Evolutionary conservation across 2,797 vertebrate species (phyloP).

Genomic region (Eospalax fontanierii): DNA sequence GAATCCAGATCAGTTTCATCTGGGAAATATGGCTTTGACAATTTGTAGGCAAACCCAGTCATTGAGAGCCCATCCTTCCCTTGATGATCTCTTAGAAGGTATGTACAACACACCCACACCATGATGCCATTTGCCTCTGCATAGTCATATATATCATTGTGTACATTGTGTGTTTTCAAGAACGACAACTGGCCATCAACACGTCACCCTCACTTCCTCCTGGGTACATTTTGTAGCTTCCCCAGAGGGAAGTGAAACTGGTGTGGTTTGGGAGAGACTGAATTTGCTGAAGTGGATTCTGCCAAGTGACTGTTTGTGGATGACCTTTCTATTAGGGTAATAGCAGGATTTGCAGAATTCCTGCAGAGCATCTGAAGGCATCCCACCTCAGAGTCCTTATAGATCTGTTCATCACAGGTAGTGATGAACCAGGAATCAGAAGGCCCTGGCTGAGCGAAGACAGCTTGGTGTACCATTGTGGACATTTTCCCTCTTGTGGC

Average conservation of each 20-base stretch:
- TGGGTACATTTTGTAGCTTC: conserved; percentile 80
- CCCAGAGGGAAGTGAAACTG: conserved; percentile 80
- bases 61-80: conserved; percentile 17
- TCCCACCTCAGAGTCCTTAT: conserved; percentile 41
- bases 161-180: conserved; percentile 62
- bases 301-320: conserved; percentile 74
- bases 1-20: conserved; percentile 46
- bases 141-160: neutral
- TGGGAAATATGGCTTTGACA: conserved; percentile 34
- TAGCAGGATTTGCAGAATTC: conserved; percentile 51
- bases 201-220: conserved; percentile 83
- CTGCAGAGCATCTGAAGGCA: neutral
- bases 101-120: neutral
- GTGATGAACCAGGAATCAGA: conserved; percentile 13
- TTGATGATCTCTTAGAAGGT: conserved; percentile 3
- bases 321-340: conserved; percentile 73
- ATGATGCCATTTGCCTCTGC: neutral
- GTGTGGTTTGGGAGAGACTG: conserved; percentile 65
- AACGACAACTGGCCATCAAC: conserved; percentile 59
- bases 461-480: neutral
- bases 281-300: conserved; percentile 79
- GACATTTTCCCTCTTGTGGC: neutral
- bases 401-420: neutral
- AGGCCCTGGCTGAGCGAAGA: neutral
- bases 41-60: neutral